Conservation (phyloP, 1,140 invertebrate genomes). For the Caligus rogercresseyi region DNA sequence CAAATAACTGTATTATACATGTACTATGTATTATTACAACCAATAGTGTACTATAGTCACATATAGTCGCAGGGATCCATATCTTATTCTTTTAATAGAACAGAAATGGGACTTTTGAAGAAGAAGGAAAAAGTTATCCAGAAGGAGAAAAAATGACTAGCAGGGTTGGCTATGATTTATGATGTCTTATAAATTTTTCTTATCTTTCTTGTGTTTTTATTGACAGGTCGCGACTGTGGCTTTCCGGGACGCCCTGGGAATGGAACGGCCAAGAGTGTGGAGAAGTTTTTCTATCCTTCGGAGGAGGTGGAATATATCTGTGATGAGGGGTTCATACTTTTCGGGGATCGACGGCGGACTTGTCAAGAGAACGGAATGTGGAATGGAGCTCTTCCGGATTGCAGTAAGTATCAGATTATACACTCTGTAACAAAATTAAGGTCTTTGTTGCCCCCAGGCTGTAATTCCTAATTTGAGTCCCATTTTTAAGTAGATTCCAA, state of each 20-base stretch:
- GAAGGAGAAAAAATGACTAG: no score
- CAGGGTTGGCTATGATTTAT: no score
- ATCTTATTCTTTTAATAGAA: no score
- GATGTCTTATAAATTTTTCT: no score
- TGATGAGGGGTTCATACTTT: slow-evolving; percentile 24
- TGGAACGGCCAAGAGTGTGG: slow-evolving; percentile 23
- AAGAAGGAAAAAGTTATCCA: not conserved
- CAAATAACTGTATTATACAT: not conserved
- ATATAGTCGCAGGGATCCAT: no score
- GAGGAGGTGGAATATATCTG: slow-evolving; percentile 24
- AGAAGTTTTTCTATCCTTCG: slow-evolving; percentile 23
- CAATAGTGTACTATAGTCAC: no score
- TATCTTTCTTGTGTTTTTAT: slow-evolving; percentile 21
- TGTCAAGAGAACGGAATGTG: slow-evolving; percentile 76
- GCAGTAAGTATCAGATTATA: slow-evolving; percentile 30
- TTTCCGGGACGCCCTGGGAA: slow-evolving; percentile 25
- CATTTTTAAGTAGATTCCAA: no score
- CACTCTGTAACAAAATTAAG: no score
- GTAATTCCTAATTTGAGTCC: no score
- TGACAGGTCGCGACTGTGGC: slow-evolving; percentile 23
- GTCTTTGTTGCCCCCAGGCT: no score
- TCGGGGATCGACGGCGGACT: slow-evolving; percentile 50
- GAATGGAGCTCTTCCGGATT: slow-evolving; percentile 55
- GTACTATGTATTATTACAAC: not conserved
- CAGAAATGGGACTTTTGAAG: not conserved